Base-by-base conservation (phyloP, 2,888 invertebrate genomes). In the Hirtodrosophila duncani region DNA sequence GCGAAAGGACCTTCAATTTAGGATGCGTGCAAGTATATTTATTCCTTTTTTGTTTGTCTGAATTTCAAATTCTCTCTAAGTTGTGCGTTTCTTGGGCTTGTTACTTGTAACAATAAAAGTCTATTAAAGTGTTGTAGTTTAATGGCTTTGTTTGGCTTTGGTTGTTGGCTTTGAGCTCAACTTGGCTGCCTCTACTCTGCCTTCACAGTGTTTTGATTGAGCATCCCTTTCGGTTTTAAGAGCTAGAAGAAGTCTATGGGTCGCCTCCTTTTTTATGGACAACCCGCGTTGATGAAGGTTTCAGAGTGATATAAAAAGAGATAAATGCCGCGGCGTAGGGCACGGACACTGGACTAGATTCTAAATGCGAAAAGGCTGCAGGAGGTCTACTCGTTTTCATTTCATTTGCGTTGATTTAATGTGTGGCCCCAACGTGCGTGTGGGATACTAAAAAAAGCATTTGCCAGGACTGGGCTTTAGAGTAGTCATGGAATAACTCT, bases 251-350 rank as follows among this genome's bases (percentile, higher is more conserved):
- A 26, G 38, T 37, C 20, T 6, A 13, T 16, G 9, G 29, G 20
- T 14, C 29, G 17, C 36, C 39, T 26, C 48, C 57, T 59, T 31
- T 37, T 64, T 65, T 64, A 65, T 52, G 36, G 42, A 30, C 11
- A n/a, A 7, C 38, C 21, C 27, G 33, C 51, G 61, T 65, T 75
- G 67, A 75, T 65, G 65, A 55, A 57, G 75, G 68, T 65, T 67
- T 67, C 53, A 58, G 67, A 57, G 48, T 49, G 66, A 55, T 66
- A 66, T 71, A 51, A 71, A 71, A 71, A 60, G 60, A 60, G 67
- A 67, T 70, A 59, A 62, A 59, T 62, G 51, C 52, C 49, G 18
- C 8, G 11, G 20, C 33, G 50, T 50, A n/a, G n/a, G n/a, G n/a
- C n/a, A n/a, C n/a, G n/a, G n/a, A n/a, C n/a, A n/a, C n/a, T n/a